Evolutionary conservation across 2,888 invertebrate genomes (phyloP), one percentile per base, ranked within the genome.

Genomic region (Trachelus tabidus): DNA sequence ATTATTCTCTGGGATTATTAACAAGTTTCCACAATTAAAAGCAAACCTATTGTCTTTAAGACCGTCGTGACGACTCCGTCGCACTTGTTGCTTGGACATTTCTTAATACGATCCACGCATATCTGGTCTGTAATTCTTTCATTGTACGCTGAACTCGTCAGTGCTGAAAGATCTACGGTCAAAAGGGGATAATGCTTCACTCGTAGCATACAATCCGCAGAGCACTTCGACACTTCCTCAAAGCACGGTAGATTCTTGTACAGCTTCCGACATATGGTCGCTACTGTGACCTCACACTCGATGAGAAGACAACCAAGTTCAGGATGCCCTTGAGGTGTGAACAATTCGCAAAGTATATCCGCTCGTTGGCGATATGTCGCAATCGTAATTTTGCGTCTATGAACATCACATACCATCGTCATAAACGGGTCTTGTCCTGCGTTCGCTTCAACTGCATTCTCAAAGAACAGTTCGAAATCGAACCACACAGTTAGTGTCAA

Each of bases 291-390:
- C 68, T 76, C 31, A 30, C 76, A 79, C n/a, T 76, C 30, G 3
- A 78, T 56, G n/a, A 76, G 35, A 73, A 75, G 68, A 35, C 79
- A 76, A 30, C 68, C 69, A 6, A 79, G n/a, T n/a, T 75, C 34
- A 33, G 69, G 31, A 68, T 76, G 73, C 0, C 75, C 76, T n/a
- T 68, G 68, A 69, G 75, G 73, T 30, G n/a, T 15, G 30, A 73
- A 79, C 37, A 40, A 40, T 74, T 34, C 37, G 23, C 15, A 6
- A 1, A 79, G 33, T 15, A 75, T 79, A 23, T 79, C 75, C 3
- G 75, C 69, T 75, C 76, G 40, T 33, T 34, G 34, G 23, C 79
- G 76, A 75, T 79, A 76, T 31, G 79, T 79, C 35, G 75, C 68
- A 12, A 68, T 23, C 6, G 68, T 75, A 11, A 79, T 75, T 23